phyloP scores from a whole-genome alignment of 2,888 invertebrate species.

The Parnassius mnemosyne region DNA sequence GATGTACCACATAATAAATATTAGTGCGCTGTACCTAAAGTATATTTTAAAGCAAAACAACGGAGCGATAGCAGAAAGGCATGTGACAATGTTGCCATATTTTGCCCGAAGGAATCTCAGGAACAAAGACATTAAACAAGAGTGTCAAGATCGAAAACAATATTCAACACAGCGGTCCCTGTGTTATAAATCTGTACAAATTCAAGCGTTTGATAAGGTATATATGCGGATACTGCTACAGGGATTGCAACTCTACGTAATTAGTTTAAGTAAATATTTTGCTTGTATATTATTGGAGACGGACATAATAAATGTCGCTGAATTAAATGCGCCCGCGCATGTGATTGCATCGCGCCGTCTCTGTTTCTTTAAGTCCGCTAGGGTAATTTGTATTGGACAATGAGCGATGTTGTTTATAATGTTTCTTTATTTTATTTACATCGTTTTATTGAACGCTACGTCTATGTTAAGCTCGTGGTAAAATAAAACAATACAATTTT shows the following conservation, averaged over 20 bases:
- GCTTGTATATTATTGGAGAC: slow-evolving; percentile 28
- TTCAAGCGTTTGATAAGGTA: slow-evolving; percentile 28
- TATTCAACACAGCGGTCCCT: slow-evolving; percentile 65
- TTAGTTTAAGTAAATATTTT: slow-evolving; percentile 29
- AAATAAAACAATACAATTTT: too few species aligned
- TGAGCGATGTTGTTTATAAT: neutral
- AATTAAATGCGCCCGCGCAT: slow-evolving; percentile 65
- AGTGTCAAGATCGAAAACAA: slow-evolving; percentile 64
- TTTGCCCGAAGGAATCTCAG: slow-evolving; percentile 50
- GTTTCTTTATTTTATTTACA: slow-evolving; percentile 19
- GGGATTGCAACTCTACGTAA: slow-evolving; percentile 33
- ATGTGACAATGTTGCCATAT: slow-evolving; percentile 43
- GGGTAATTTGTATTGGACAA: slow-evolving; percentile 39
- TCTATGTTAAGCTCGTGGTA: too few species aligned
- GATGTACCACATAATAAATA: neutral
- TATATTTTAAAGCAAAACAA: slow-evolving; percentile 3
- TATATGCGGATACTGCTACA: slow-evolving; percentile 28
- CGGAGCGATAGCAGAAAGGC: slow-evolving; percentile 9
- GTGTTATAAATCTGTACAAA: slow-evolving; percentile 62
- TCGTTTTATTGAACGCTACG: too few species aligned
- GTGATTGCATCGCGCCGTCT: slow-evolving; percentile 63
- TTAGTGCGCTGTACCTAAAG: neutral
- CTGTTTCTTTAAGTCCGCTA: slow-evolving; percentile 51
- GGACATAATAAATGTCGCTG: slow-evolving; percentile 54
- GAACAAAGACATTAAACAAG: slow-evolving; percentile 73